Conservation (phyloP, 2,113 vertebrate genomes). For the Thunnus maccoyii region DNA sequence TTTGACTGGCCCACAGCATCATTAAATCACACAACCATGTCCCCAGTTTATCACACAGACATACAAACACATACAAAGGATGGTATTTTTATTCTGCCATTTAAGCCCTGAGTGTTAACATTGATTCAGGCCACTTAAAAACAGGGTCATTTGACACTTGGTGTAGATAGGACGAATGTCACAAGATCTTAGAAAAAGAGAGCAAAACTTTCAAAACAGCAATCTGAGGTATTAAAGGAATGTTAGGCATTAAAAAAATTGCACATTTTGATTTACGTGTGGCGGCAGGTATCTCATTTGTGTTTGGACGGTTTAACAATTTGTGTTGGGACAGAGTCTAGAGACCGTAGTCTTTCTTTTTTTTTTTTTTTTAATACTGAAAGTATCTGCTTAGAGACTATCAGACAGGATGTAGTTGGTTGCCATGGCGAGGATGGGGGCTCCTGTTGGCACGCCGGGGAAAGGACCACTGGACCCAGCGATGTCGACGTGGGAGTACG, state of each 20-base stretch:
- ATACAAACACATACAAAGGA: constrained; percentile 35
- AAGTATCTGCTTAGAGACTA: constrained; percentile 24
- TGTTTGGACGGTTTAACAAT: constrained; percentile 19
- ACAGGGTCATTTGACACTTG: constrained; percentile 18
- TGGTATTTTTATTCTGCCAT: neutral
- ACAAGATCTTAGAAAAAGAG: constrained; percentile 26
- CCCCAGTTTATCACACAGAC: constrained; percentile 2
- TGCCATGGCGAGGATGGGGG: constrained; percentile 86
- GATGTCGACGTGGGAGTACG: constrained; percentile 87
- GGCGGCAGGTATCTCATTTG: constrained; percentile 15
- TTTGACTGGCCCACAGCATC: constrained; percentile 13
- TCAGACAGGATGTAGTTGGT: constrained; percentile 79
- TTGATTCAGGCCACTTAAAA: constrained; percentile 41
- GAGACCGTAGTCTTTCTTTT: neutral
- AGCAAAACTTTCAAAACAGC: constrained; percentile 8
- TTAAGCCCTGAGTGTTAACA: constrained; percentile 58
- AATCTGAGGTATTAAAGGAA: constrained; percentile 36
- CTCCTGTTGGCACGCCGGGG: constrained; percentile 87
- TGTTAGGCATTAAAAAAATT: constrained; percentile 1
- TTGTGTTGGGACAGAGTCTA: constrained; percentile 13
- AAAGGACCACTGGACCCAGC: constrained; percentile 88
- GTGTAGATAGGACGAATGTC: neutral
- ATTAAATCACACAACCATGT: constrained; percentile 24
- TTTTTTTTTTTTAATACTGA: neutral
- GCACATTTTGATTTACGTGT: neutral